Percentiles rank a stretch among this genome's conserved stretches.
Evolutionary conservation across 2,797 vertebrate genomes (phyloP).

Genomic region (Lemur catta): DNA sequence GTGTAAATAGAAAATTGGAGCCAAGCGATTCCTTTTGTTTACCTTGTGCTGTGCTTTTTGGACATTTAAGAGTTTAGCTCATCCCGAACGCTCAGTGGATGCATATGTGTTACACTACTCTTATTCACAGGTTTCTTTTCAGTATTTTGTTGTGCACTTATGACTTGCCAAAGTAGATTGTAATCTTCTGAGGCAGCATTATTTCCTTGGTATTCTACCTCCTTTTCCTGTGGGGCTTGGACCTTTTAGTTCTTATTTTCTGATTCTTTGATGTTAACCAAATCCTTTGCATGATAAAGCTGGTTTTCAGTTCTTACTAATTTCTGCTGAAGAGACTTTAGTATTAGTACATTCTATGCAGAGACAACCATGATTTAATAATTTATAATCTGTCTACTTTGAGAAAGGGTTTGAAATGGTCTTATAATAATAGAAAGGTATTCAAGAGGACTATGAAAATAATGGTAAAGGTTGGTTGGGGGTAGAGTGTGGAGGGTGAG

Average conservation of each 20-base stretch:
- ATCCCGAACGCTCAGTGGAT: neutral
- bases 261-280: constrained; percentile 7
- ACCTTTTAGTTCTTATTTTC: neutral
- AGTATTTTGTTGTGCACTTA: neutral
- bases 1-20: neutral
- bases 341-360: neutral
- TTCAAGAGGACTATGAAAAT: neutral
- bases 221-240: neutral
- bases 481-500: neutral
- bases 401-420: neutral
- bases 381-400: neutral
- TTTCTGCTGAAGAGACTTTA: neutral
- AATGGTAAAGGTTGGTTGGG: neutral
- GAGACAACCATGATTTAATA: neutral
- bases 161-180: neutral
- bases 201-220: neutral
- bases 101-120: neutral
- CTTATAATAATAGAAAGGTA: neutral
- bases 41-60: neutral
- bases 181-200: neutral
- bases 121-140: neutral
- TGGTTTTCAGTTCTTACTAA: neutral
- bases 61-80: neutral
- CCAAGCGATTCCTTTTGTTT: neutral
- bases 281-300: neutral